phyloP scores from a whole-genome alignment of 2,888 invertebrate genomes.

The Acronicta aceris region DNA sequence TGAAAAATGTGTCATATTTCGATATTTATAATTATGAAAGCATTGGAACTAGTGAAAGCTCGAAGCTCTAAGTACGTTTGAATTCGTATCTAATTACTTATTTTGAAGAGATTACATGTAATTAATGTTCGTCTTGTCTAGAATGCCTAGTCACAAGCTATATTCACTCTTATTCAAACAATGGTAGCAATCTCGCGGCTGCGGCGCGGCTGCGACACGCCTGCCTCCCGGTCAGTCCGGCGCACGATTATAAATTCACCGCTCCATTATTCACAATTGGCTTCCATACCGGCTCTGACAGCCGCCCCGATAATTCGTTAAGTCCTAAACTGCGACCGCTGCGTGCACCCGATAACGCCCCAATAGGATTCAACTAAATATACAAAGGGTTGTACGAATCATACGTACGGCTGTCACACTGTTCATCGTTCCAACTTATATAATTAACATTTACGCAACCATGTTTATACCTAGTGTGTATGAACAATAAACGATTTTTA shows the following conservation, averaged over 20 bases:
- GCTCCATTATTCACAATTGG: constrained; percentile 83
- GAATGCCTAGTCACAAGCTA: constrained; percentile 15
- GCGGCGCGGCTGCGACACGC: constrained; percentile 43
- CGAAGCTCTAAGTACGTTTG: too few species aligned
- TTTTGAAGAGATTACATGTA: not conserved
- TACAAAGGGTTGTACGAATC: constrained; percentile 61
- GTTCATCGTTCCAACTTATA: constrained; percentile 19
- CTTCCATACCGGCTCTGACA: constrained; percentile 78
- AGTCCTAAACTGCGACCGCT: constrained; percentile 83
- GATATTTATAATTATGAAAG: too few species aligned
- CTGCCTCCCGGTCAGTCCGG: constrained; percentile 54
- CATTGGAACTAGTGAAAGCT: too few species aligned
- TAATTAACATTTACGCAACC: constrained; percentile 20
- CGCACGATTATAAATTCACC: constrained; percentile 74
- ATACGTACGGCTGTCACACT: constrained; percentile 30
- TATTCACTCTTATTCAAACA: constrained; percentile 63
- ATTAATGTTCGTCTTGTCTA: constrained; percentile 11
- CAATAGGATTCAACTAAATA: constrained; percentile 77
- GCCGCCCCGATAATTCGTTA: constrained; percentile 83
- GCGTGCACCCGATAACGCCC: constrained; percentile 81
- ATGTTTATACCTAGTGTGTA: constrained; percentile 28
- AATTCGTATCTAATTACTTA: not conserved
- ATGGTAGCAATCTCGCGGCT: constrained; percentile 64
- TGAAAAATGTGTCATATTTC: too few species aligned
- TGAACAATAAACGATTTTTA: constrained; percentile 54